These are phyloP conservation scores for Phortica magna DNA, from an alignment of 2,888 invertebrate species.

Conservation along the genomic window DNA sequence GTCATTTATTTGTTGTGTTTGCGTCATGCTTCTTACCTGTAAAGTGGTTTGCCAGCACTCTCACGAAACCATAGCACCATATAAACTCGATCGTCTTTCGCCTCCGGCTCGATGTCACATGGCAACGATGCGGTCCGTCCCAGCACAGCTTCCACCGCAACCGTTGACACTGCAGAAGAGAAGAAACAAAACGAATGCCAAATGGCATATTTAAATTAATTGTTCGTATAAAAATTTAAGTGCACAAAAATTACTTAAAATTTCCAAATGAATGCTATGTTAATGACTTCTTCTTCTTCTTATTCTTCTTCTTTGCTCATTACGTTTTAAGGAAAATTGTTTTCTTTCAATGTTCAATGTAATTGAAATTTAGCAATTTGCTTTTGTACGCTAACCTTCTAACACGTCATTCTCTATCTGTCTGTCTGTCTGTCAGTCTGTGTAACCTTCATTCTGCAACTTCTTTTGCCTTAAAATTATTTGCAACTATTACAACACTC, in stretches of 20 bases:
- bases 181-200: constrained; percentile 8
- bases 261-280: background rate
- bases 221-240: constrained; percentile 26
- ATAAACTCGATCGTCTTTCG: constrained; percentile 90
- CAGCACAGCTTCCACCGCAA: constrained; percentile 89
- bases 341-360: too few relatives aligned
- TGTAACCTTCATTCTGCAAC: background rate
- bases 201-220: constrained; percentile 30
- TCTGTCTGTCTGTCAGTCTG: background rate
- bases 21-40: constrained; percentile 83
- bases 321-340: too few relatives aligned
- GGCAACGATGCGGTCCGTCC: constrained; percentile 91
- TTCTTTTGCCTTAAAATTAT: background rate
- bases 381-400: too few relatives aligned
- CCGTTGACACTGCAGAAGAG: constrained; percentile 81
- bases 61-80: constrained; percentile 96
- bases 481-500: constrained; percentile 63
- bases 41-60: constrained; percentile 91
- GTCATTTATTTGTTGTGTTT: constrained; percentile 21
- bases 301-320: too few relatives aligned
- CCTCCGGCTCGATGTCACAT: constrained; percentile 92
- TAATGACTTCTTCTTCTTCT: background rate
- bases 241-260: constrained; percentile 9
- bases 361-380: too few relatives aligned
- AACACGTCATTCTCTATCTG: background rate